Base-by-base conservation (phyloP, 2,888 invertebrate species). In the Andrena minutula region DNA sequence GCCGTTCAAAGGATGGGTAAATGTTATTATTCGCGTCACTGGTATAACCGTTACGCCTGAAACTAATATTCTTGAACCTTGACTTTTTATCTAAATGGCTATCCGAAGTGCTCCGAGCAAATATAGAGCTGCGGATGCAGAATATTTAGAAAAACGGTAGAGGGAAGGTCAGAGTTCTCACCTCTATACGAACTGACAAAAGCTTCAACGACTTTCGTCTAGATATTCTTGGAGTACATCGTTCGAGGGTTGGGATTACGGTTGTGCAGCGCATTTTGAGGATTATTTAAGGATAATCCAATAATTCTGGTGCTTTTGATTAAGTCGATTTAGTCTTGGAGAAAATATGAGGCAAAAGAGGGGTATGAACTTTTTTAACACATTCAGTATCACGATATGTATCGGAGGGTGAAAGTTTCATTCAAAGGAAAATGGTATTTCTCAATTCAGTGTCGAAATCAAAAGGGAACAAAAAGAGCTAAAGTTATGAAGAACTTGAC, bases 11-110 rank as follows among this genome's bases (percentile, higher is more conserved):
- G 60, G 30, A 60, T 26, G 23, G 23, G 12, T 6, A 56, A 60
- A 30, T 30, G 32, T 60, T 32, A 30, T 60, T 60, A 60, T 32
- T 56, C 56, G 20, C 56, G 56, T 12, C 56, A 23, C 56, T 60
- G 30, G 30, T 30, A 60, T 60, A 30, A 60, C 30, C 56, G 60
- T 60, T 30, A n/a, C 30, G 30, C 26, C 30, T 26, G 60, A 60
- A 32, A 12, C 60, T n/a, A 60, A 30, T 30, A 30, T 30, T 32
- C 30, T 10, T 60, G 32, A 60, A 32, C 60, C 16, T 60, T 32
- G 60, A 30, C 30, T 26, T 60, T 26, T 26, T 60, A 56, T 56
- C 10, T 26, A 23, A 56, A 26, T 60, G 2, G 30, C 32, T 30
- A 26, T 23, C n/a, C 16, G 32, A 68, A 53, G 53, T 16, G 28